Base-by-base conservation (phyloP, 1,140 invertebrate genomes). In the Monochamus saltuarius region DNA sequence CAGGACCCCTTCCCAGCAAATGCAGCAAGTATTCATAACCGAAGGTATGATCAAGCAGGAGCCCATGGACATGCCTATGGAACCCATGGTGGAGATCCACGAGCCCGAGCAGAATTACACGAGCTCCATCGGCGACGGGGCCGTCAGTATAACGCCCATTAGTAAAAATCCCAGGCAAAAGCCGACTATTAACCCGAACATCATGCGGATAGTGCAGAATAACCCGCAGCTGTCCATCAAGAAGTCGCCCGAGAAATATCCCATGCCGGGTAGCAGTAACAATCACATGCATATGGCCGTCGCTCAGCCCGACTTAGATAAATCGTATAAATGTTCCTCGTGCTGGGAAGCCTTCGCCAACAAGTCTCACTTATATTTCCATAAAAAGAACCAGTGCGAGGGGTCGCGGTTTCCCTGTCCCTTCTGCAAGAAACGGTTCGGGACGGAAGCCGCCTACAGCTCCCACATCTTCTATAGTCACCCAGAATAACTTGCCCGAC, bases 401-500 rank as follows among this genome's bases (percentile, higher is more conserved):
- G 75, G 75, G 7, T 75, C 73, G 0, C 59, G 68, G 42, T 74
- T 72, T 64, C 75, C 75, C 1, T 75, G 75, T 66, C 75, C 75
- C 2, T 77, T 77, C 51, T 77, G 74, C 47, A 75, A 75, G 54
- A 75, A 75, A 60, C 68, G 74, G 0, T 75, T 77, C 51, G 74
- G 74, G 1, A 75, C 74, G 0, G 71, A 75, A 49, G 68, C 68
- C 8, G 72, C 72, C 2, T 77, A 77, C 53, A 75, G 74, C 67
- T 71, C 74, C 8, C 75, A 75, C 57, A 75, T 77, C 13, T 75
- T 72, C 52, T 77, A 75, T 52, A 73, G 70, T 42, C 75, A 75
- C 63, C 75, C 75, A 1, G 75, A 74, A 62, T 77, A 71, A 67
- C 43, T 22, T 51, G 10, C 29, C 14, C 39, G 39, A n/a, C 8